A percentile compares a stretch with the other conserved stretches of the same genome.
Evolutionary conservation across 37 sponge, comb jelly and placozoan species (phyloP).

Genomic region (Crambe crambe): DNA sequence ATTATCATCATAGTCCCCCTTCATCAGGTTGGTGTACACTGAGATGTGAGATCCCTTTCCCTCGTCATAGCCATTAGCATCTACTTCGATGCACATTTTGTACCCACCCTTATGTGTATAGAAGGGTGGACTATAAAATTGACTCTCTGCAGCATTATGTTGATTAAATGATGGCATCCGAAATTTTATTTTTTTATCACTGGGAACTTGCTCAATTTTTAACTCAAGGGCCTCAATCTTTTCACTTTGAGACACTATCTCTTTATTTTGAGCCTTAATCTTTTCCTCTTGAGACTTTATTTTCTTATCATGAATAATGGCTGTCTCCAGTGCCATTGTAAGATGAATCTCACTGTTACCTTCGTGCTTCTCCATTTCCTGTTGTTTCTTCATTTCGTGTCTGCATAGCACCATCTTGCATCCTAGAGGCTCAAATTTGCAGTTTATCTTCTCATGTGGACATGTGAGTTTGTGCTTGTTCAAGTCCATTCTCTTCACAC

Average conservation of each 20-base stretch:
- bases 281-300: too few species aligned
- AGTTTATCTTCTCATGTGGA: slow-evolving; percentile 12
- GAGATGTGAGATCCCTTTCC: too few species aligned
- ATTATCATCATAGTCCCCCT: too few species aligned
- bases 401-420: slow-evolving; percentile 1
- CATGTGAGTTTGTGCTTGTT: slow-evolving; percentile 4
- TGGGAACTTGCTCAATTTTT: background rate
- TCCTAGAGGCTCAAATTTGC: slow-evolving; percentile 22
- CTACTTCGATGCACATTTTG: too few species aligned
- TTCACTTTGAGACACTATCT: slow-evolving; percentile 1
- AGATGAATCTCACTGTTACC: background rate
- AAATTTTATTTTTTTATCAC: background rate
- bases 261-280: too few species aligned
- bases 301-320: too few species aligned
- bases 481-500: background rate
- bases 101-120: slow-evolving; percentile 24
- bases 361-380: too few species aligned
- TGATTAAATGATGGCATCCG: slow-evolving; percentile 1
- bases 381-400: slow-evolving; percentile 16
- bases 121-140: slow-evolving; percentile 25
- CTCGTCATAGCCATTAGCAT: too few species aligned
- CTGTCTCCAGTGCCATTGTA: background rate
- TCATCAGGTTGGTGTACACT: too few species aligned
- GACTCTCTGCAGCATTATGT: background rate
- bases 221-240: background rate